phyloP scores from a whole-genome alignment of 1,140 invertebrate genomes.

The Adelges cooleyi region DNA sequence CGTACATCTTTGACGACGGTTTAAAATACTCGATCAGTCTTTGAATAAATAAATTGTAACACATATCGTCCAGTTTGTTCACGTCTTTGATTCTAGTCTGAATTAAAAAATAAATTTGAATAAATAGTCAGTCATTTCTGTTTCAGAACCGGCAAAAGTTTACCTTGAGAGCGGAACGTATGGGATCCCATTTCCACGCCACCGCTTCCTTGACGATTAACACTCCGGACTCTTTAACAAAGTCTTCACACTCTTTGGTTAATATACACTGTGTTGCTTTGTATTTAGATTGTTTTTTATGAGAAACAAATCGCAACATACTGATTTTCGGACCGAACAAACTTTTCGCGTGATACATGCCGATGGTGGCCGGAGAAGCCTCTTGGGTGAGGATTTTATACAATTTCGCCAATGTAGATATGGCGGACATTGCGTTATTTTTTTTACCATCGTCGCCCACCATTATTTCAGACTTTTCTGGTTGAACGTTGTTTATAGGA shows the following conservation, averaged over 20 bases:
- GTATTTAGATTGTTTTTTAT: constrained; percentile 15
- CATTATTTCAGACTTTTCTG: constrained; percentile 11
- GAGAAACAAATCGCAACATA: not conserved
- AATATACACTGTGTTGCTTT: not conserved
- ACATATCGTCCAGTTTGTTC: constrained; percentile 54
- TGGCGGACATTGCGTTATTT: constrained; percentile 16
- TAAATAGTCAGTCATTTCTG: too few relatives aligned
- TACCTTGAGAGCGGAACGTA: constrained; percentile 65
- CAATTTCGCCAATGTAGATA: constrained; percentile 18
- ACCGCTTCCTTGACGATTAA: constrained; percentile 56
- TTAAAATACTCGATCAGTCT: constrained; percentile 74
- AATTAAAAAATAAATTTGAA: constrained; percentile 23
- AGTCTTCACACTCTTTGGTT: constrained; percentile 48
- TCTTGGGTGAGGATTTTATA: constrained; percentile 16
- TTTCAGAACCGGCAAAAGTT: not conserved
- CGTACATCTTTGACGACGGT: constrained; percentile 74
- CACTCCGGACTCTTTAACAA: constrained; percentile 62
- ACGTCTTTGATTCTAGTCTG: constrained; percentile 18
- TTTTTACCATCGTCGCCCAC: constrained; percentile 16
- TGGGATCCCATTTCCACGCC: constrained; percentile 75
- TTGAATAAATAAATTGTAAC: constrained; percentile 64
- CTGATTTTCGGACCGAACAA: constrained; percentile 21
- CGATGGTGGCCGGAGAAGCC: constrained; percentile 5
- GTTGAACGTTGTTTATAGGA: not conserved
- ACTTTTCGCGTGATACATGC: constrained; percentile 14